Evolutionary conservation across 1,140 invertebrate species (phyloP).

Genomic region (Zaprionus africanus): DNA sequence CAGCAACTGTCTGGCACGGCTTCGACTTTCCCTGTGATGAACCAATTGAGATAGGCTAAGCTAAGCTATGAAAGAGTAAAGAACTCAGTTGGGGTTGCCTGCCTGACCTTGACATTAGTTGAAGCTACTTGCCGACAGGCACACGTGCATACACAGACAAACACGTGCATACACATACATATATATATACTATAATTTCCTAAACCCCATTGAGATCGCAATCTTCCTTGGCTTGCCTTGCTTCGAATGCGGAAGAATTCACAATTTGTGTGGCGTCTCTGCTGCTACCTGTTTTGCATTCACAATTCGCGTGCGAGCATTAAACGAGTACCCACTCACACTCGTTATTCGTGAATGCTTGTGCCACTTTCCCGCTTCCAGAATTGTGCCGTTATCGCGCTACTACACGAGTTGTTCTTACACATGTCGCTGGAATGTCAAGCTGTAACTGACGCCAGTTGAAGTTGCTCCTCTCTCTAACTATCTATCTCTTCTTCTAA

Average conservation of each 20-base stretch:
- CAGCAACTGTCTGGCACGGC: background rate
- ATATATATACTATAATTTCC: background rate
- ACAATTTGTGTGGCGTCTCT: background rate
- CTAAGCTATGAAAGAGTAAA: background rate
- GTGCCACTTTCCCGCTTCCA: background rate
- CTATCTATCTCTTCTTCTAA: too few relatives aligned
- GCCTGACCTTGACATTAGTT: background rate
- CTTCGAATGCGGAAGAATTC: background rate
- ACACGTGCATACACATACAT: background rate
- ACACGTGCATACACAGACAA: background rate
- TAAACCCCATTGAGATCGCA: background rate
- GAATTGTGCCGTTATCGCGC: conserved; percentile 7
- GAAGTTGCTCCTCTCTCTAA: background rate
- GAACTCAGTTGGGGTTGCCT: background rate
- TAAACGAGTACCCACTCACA: background rate
- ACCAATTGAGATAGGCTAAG: background rate
- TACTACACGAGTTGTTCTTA: conserved; percentile 14
- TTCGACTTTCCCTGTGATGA: background rate
- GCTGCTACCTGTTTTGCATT: conserved; percentile 32
- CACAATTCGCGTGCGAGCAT: conserved; percentile 8
- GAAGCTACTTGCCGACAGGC: background rate
- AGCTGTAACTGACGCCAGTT: conserved; percentile 19
- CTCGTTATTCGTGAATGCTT: background rate
- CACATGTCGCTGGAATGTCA: conserved; percentile 26
- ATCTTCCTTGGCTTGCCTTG: background rate